These are phyloP conservation scores for Drosophila silvestris DNA, from an alignment of 2,888 invertebrate genomes.

Conservation along the genomic window DNA sequence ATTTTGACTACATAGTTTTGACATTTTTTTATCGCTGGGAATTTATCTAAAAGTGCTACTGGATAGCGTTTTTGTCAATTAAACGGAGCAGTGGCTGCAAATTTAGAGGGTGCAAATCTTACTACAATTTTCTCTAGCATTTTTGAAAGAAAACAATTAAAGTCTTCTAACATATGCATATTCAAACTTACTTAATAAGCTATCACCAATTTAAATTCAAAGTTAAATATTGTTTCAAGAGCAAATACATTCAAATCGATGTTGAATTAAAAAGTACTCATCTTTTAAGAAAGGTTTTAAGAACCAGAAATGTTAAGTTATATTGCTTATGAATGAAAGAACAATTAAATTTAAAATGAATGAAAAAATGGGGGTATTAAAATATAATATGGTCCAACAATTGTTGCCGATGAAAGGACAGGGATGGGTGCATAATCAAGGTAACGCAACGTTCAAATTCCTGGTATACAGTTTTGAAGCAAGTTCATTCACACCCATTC, in stretches of 20 bases:
- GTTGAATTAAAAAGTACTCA: neutral
- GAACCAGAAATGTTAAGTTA: neutral
- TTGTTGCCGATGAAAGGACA: neutral
- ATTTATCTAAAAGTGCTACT: constrained; percentile 63
- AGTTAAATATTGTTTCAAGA: too few relatives aligned
- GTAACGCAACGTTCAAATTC: neutral
- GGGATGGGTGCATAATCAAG: neutral
- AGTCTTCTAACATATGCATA: neutral
- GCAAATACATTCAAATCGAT: neutral
- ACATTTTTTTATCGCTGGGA: constrained; percentile 23
- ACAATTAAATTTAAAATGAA: neutral
- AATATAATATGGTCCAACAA: neutral
- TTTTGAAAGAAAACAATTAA: neutral
- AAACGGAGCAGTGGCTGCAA: constrained; percentile 20
- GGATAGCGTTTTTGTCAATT: constrained; percentile 25
- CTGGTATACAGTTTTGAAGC: neutral
- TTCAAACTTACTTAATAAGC: neutral
- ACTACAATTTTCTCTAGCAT: neutral
- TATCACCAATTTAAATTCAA: neutral
- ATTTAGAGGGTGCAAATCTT: constrained; percentile 1
- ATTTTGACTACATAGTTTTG: neutral
- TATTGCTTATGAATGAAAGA: neutral
- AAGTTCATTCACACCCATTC: neutral
- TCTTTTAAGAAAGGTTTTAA: neutral
- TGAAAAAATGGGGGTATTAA: fast-evolving